Evolutionary conservation across 2,888 invertebrate species (phyloP), one percentile per base, ranked within the genome.

Genomic region (Tuta absoluta): DNA sequence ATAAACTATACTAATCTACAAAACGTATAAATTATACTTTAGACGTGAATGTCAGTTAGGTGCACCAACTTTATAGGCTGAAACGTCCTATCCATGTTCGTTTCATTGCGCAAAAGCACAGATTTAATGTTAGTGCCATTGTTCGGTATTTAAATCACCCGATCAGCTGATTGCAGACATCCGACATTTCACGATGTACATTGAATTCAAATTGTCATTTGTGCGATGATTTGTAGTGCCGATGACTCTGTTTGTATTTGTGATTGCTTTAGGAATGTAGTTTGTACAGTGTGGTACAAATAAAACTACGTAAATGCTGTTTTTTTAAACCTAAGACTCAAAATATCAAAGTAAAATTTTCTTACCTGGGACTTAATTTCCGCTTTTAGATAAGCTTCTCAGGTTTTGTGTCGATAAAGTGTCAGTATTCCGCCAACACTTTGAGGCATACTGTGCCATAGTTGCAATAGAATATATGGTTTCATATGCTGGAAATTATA

Each of bases 171-270:
- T 89, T 84, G 80, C 80, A 79, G 78, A 80, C 81, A 80, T 78
- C 75, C 84, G 86, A 90, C 90, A 90, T 91, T 86, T 91, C 90
- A 91, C 90, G 91, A 90, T 84, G 82, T 76, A 70, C 75, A 69
- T 66, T 69, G 67, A 62, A 62, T 68, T 41, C 23, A 63, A 63
- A 63, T 64, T 65, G 67, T 65, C 63, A 63, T 64, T 67, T 63
- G 65, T 65, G 49, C 12, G 57, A 62, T 62, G 51, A 60, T 41
- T 21, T 45, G 28, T 24, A 28, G 56, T 10, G 51, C 21, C 24
- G n/a, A 56, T 28, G 56, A n/a, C 24, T 23, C 28, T 28, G 24
- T 56, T 56, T 56, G 28, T n/a, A 5, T 28, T 56, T 33, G 5
- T n/a, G n/a, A 24, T 28, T 56, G 23, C 21, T 51, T 17, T 10